Base-by-base conservation (phyloP, 2,888 invertebrate species). In the Microdon myrmicae region DNA sequence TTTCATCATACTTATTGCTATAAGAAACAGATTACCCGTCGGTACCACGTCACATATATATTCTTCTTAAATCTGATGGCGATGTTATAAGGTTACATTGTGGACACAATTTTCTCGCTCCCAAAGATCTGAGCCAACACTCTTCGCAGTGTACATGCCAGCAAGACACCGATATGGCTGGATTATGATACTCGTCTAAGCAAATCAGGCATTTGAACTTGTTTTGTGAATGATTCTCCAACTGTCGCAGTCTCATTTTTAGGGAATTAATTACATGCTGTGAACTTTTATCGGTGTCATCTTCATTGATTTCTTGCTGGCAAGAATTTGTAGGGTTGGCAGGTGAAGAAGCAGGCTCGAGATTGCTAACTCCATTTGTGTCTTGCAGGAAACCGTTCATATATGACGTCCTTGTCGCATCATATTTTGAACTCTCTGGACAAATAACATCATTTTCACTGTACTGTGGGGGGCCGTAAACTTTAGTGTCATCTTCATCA, bases 81-180 rank as follows among this genome's bases (percentile, higher is more conserved):
- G 93, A 90, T 2, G 95, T 95, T 70, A 95, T 95, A 78, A 92
- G 90, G 81, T 94, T 95, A 79, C 95, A 96, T 75, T 95, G 95
- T 0, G 96, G 96, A 75, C 95, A 96, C 5, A 95, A 86, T 75
- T 95, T 95, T 82, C 95, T 93, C 1, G 91, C 90, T 25, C 92
- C 90, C 9, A 87, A 73, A 0, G 88, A 87, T 47, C 87, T 86
- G 0, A 89, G 78, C 89, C 89, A 89, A 70, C 89, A 89, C 19
- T 85, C 85, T 82, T 96, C 94, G 74, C 96, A 96, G 78, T 96
- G 92, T 0, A 96, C 95, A 79, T 96, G 96, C 96, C 96, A 96
- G 79, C 96, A 96, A 74, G 93, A 93, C 58, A 95, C 90, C 1
- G 96, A 96, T 43, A 94, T 93, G 4, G 94, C 89, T 0, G 96